phyloP scores from a whole-genome alignment of 2,113 vertebrate species.

The Gallinago paraguaiae region DNA sequence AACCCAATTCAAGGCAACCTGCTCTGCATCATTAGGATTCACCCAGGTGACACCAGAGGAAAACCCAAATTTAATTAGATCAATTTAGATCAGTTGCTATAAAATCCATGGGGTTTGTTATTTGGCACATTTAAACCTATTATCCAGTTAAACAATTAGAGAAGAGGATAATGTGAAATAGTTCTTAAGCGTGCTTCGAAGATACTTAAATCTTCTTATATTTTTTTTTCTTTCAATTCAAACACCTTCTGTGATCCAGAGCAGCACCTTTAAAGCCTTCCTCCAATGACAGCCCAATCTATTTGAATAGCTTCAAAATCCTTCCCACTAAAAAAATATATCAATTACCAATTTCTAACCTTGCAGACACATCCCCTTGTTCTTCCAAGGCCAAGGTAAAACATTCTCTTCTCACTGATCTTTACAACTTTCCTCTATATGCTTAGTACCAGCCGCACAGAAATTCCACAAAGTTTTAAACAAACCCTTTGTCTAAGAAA shows the following conservation, averaged over 20 bases:
- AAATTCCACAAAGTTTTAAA: background rate
- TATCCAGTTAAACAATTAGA: conserved; percentile 63
- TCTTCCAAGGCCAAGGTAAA: background rate
- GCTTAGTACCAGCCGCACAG: background rate
- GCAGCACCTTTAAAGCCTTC: background rate
- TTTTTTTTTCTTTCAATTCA: conserved; percentile 32
- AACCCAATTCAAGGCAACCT: background rate
- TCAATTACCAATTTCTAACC: background rate
- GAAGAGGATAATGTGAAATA: conserved; percentile 44
- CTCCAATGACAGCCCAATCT: background rate
- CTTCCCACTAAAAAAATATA: background rate
- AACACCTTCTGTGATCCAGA: background rate
- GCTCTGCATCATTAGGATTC: background rate
- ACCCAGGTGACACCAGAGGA: background rate
- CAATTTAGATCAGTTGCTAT: conserved; percentile 45
- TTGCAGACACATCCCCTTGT: background rate
- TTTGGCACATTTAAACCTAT: conserved; percentile 66
- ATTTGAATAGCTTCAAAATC: background rate
- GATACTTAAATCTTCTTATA: conserved; percentile 20
- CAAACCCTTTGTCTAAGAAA: background rate
- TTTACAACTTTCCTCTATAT: background rate
- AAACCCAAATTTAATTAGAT: conserved; percentile 52
- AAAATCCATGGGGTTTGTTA: conserved; percentile 56
- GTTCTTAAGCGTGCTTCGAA: conserved; percentile 37
- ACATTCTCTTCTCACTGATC: background rate